Percentiles rank a stretch among this genome's conserved stretches.
phyloP scores from a whole-genome alignment of 2,797 vertebrate genomes.

The Manis pentadactyla region DNA sequence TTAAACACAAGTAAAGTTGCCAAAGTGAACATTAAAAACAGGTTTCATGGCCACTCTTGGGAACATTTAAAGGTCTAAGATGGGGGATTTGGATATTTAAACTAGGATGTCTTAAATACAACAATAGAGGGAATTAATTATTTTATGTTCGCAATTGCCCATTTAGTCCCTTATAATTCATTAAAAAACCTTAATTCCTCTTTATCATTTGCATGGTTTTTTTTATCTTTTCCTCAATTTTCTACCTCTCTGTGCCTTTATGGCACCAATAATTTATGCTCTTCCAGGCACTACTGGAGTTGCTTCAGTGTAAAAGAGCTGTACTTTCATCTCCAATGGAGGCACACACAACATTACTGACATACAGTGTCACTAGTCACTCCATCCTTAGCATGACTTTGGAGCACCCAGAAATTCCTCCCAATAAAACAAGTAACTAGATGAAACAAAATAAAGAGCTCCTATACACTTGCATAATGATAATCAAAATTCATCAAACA shows the following conservation, averaged over 20 bases:
- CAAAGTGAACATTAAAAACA: background rate
- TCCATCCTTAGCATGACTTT: background rate
- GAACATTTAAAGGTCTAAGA: background rate
- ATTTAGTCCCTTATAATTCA: background rate
- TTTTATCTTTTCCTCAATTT: background rate
- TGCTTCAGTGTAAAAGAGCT: background rate
- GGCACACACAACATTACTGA: background rate
- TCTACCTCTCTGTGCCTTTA: background rate
- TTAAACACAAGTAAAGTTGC: background rate
- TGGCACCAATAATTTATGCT: too few species aligned
- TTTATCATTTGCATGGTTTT: background rate
- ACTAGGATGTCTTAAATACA: background rate
- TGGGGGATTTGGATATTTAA: too few species aligned
- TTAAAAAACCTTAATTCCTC: background rate
- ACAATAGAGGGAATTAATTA: background rate
- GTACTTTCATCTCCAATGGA: background rate
- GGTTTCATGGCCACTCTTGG: background rate
- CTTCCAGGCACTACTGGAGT: background rate
- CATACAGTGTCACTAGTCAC: accelerated
- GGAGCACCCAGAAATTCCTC: background rate
- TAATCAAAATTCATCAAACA: background rate
- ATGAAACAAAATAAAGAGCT: background rate
- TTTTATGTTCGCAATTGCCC: background rate
- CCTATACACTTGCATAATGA: background rate
- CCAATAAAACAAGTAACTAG: background rate